A percentile compares a stretch with the other conserved stretches of the same genome.
These are phyloP conservation scores for Fopius arisanus DNA, from an alignment of 1,140 invertebrate species.

Conservation along the genomic window DNA sequence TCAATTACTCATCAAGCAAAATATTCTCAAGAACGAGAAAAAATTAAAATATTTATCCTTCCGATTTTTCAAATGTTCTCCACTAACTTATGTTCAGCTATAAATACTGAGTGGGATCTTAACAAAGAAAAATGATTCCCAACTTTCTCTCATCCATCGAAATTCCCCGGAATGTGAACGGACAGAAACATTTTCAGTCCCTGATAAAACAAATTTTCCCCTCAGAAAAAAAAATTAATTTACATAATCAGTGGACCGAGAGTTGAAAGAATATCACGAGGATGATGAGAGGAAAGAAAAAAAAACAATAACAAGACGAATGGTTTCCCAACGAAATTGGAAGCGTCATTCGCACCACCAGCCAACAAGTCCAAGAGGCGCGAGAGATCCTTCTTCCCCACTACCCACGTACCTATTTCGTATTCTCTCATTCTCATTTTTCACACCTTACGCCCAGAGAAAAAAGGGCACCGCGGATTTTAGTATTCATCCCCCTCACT, in stretches of 20 bases:
- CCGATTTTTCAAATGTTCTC: too few species aligned
- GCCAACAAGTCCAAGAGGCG: neutral
- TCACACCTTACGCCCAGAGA: constrained; percentile 35
- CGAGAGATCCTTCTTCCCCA: neutral
- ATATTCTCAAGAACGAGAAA: too few species aligned
- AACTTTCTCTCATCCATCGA: too few species aligned
- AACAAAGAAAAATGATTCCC: too few species aligned
- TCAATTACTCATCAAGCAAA: too few species aligned
- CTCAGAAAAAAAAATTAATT: constrained; percentile 8
- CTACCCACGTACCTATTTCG: constrained; percentile 24
- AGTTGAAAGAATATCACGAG: constrained; percentile 6
- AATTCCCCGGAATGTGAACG: too few species aligned
- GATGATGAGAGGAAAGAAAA: constrained; percentile 1
- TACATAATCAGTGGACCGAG: constrained; percentile 14
- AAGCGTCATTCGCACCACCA: constrained; percentile 9
- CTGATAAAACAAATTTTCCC: constrained; percentile 16
- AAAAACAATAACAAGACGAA: neutral
- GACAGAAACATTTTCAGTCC: constrained; percentile 14
- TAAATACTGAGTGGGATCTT: too few species aligned
- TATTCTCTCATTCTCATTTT: constrained; percentile 38
- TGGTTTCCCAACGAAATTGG: constrained; percentile 20
- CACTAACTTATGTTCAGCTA: too few species aligned
- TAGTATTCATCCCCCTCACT: neutral
- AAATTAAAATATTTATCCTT: too few species aligned
- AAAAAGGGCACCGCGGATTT: constrained; percentile 9